Conservation (phyloP, 2,113 vertebrate genomes). For the Dipodomys stephensi region DNA sequence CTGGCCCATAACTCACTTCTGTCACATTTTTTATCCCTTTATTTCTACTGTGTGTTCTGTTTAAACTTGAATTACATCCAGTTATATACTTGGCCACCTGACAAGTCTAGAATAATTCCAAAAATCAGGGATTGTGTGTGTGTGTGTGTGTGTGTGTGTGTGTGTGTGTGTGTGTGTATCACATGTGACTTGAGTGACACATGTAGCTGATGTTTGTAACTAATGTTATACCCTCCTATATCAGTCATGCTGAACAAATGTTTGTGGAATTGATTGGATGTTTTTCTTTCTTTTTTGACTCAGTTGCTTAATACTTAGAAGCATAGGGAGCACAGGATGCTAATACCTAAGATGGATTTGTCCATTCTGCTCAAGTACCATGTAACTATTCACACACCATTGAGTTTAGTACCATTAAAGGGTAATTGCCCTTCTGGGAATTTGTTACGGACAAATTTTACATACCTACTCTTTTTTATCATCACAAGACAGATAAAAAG, state of each 20-base stretch:
- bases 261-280: constrained; percentile 7
- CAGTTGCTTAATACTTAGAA: constrained; percentile 75
- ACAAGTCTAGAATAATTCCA: background rate
- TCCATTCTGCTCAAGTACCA: constrained; percentile 83
- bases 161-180: background rate
- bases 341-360: constrained; percentile 82
- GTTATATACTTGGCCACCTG: background rate
- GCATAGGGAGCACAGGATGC: constrained; percentile 75
- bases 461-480: constrained; percentile 68
- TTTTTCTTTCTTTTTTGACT: constrained; percentile 56
- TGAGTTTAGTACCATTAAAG: constrained; percentile 82
- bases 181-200: background rate
- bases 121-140: background rate
- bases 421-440: constrained; percentile 84
- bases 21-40: background rate
- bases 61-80: background rate
- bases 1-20: background rate
- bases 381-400: constrained; percentile 84
- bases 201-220: background rate
- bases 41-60: background rate
- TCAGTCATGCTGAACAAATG: background rate
- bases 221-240: background rate
- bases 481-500: constrained; percentile 79
- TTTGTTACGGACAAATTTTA: constrained; percentile 65
- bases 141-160: rapidly evolving